A percentile compares a stretch with the other conserved stretches of the same genome.
phyloP scores from a whole-genome alignment of 2,113 vertebrate species.

The Notechis scutatus region DNA sequence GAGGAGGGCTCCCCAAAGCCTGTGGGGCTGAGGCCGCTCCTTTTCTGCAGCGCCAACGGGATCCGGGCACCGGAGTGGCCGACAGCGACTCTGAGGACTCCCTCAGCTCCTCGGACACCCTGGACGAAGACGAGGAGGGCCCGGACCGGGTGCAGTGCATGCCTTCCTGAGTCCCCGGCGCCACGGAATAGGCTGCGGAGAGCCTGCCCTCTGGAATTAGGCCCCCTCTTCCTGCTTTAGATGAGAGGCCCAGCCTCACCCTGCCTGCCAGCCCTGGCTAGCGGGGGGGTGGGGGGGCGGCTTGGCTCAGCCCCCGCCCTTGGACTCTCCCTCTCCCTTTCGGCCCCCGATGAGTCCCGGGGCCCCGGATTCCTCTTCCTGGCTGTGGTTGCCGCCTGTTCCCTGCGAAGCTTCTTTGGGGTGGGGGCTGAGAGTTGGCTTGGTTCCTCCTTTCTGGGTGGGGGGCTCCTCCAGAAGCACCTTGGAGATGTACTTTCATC shows the following conservation, averaged over 20 bases:
- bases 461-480: background rate
- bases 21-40: background rate
- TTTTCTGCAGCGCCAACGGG: conserved; percentile 72
- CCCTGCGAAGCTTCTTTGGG: background rate
- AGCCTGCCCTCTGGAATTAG: background rate
- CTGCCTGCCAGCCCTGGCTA: conserved; percentile 3
- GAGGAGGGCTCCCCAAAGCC: background rate
- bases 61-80: conserved; percentile 67
- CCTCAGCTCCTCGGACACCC: conserved; percentile 87
- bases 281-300: conserved; percentile 28
- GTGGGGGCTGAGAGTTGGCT: background rate
- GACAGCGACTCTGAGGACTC: conserved; percentile 87
- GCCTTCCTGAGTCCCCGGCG: conserved; percentile 78
- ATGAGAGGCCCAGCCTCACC: conserved; percentile 7
- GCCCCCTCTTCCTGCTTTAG: conserved; percentile 42
- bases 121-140: conserved; percentile 87
- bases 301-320: background rate
- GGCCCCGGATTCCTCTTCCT: background rate
- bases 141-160: conserved; percentile 93
- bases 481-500: background rate
- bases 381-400: background rate
- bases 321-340: background rate
- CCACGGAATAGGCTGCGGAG: background rate
- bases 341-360: background rate
- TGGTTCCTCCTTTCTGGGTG: no score